These are phyloP conservation scores for Drosophila tsacasi DNA, from an alignment of 1,140 invertebrate genomes.

Conservation along the genomic window DNA sequence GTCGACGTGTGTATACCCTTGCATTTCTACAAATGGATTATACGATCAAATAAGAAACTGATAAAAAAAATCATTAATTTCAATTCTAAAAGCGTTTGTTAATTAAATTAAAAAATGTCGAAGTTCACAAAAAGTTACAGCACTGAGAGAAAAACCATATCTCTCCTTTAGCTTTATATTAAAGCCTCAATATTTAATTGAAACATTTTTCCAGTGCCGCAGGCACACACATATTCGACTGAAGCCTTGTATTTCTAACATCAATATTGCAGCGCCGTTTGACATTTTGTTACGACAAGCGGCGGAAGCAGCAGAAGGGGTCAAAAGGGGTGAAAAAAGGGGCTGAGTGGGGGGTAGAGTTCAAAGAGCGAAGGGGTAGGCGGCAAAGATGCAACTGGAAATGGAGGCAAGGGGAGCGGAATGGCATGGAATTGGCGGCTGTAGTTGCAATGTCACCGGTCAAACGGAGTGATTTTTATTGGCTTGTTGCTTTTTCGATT, in stretches of 20 bases:
- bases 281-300: conserved; percentile 55
- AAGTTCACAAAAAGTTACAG: background rate
- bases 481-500: conserved; percentile 80
- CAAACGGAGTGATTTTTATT: conserved; percentile 81
- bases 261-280: conserved; percentile 67
- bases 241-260: conserved; percentile 42
- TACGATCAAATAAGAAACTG: too few relatives aligned
- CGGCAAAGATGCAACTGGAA: conserved; percentile 2
- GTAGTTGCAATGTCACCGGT: conserved; percentile 63
- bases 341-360: conserved; percentile 17
- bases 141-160: background rate
- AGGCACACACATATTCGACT: background rate
- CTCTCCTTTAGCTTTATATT: background rate
- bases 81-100: too few relatives aligned
- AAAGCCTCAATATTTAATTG: background rate
- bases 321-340: background rate
- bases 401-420: background rate
- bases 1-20: too few relatives aligned
- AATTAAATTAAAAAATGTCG: too few relatives aligned
- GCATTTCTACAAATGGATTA: too few relatives aligned
- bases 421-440: conserved; percentile 5
- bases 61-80: too few relatives aligned
- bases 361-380: background rate
- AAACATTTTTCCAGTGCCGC: background rate
- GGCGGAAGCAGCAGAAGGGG: background rate